Evolutionary conservation across 2,888 invertebrate species (phyloP).

Genomic region (Phytoseiulus persimilis): DNA sequence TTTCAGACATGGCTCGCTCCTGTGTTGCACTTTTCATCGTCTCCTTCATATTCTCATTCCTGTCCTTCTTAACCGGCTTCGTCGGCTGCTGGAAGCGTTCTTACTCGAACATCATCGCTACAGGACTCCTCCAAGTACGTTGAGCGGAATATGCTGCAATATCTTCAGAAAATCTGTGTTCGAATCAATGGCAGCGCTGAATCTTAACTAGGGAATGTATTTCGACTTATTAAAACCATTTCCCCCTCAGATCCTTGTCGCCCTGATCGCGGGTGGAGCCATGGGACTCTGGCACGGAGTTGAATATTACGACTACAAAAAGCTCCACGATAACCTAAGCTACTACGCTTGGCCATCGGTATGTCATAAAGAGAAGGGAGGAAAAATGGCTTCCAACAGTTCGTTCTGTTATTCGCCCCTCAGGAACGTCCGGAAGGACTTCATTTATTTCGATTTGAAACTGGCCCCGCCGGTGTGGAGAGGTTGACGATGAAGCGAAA

Average conservation of each 20-base stretch:
- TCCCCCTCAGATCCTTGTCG: slow-evolving; percentile 52
- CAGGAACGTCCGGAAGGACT: background rate
- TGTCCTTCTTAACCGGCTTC: slow-evolving; percentile 89
- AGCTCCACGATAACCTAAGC: slow-evolving; percentile 81
- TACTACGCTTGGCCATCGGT: slow-evolving; percentile 71
- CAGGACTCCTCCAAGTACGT: slow-evolving; percentile 77
- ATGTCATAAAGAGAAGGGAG: slow-evolving; percentile 40
- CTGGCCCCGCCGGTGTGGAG: background rate
- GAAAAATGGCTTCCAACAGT: background rate
- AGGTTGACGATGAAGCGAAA: background rate
- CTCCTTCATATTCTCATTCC: slow-evolving; percentile 78
- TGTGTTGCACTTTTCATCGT: slow-evolving; percentile 87
- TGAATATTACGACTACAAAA: slow-evolving; percentile 88
- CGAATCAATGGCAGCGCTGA: slow-evolving; percentile 16
- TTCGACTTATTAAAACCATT: slow-evolving; percentile 12
- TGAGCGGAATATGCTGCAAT: slow-evolving; percentile 59
- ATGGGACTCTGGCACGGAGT: slow-evolving; percentile 95
- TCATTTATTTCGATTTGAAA: background rate
- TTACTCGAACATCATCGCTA: slow-evolving; percentile 83
- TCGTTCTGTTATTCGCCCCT: background rate
- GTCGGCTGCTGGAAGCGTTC: slow-evolving; percentile 94
- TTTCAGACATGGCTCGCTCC: slow-evolving; percentile 73
- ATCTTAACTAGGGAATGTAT: too few relatives aligned
- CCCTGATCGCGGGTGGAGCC: slow-evolving; percentile 78
- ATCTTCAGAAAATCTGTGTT: too few relatives aligned